Conservation (phyloP, 2,888 invertebrate species). For the Sylvicola fuscatus region DNA sequence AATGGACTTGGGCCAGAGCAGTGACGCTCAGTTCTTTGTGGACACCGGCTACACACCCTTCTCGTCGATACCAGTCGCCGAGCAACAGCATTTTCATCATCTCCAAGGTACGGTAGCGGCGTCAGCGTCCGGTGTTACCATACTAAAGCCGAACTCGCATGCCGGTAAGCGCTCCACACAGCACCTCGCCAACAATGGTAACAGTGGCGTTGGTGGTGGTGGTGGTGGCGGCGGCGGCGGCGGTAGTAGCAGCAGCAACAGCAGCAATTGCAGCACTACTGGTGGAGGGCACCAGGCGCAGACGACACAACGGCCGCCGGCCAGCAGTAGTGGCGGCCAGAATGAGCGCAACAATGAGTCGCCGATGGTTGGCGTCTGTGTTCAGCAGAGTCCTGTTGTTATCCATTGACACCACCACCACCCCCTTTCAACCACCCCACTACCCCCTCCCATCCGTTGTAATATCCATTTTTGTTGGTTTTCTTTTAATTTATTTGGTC, state of each 20-base stretch:
- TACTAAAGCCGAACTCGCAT: slow-evolving; percentile 1
- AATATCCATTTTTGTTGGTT: too few species aligned
- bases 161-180: slow-evolving; percentile 1
- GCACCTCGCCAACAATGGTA: slow-evolving; percentile 8
- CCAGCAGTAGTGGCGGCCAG: neutral
- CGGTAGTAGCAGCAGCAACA: neutral
- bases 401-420: slow-evolving; percentile 39
- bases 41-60: neutral
- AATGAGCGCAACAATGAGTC: slow-evolving; percentile 28
- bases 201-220: slow-evolving; percentile 7
- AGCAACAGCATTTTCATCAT: slow-evolving; percentile 3
- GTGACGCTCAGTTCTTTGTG: neutral
- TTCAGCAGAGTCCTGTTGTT: slow-evolving; percentile 83
- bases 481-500: too few species aligned
- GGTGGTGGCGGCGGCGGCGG: slow-evolving; percentile 8
- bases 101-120: slow-evolving; percentile 9
- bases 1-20: slow-evolving; percentile 16
- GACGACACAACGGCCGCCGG: neutral
- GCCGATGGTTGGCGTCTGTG: slow-evolving; percentile 75
- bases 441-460: too few species aligned
- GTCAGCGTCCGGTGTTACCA: slow-evolving; percentile 6
- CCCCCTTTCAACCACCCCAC: too few species aligned
- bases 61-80: neutral
- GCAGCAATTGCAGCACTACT: neutral
- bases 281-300: neutral